Evolutionary conservation across 2,888 invertebrate species (phyloP).

Genomic region (Schrankia costaestrigalis): DNA sequence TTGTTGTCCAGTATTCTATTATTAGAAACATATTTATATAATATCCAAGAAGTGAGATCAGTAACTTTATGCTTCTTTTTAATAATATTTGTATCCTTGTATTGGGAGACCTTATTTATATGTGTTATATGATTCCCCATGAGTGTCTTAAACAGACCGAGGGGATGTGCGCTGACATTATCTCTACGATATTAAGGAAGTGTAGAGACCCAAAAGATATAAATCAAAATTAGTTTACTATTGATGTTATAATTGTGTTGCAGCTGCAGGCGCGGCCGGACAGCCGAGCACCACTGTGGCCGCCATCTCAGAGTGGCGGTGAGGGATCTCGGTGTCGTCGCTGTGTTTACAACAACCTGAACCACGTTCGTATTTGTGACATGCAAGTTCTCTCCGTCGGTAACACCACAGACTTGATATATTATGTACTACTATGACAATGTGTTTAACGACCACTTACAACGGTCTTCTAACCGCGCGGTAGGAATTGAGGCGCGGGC

Average conservation of each 20-base stretch:
- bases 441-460: constrained; percentile 34
- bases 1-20: no score
- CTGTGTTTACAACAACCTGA: constrained; percentile 24
- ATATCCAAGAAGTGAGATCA: no score
- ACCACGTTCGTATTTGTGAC: constrained; percentile 30
- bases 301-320: constrained; percentile 81
- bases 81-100: no score
- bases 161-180: no score
- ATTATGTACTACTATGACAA: constrained; percentile 39
- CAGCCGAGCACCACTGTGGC: constrained; percentile 82
- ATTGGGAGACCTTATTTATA: no score
- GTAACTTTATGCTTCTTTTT: no score
- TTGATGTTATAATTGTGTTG: not conserved
- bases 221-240: no score
- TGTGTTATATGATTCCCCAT: no score
- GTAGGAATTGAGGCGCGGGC: constrained; percentile 38
- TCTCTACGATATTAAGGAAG: no score
- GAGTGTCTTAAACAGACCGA: no score
- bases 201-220: no score
- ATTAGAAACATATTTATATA: no score
- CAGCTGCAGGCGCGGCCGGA: constrained; percentile 63
- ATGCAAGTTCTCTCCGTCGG: constrained; percentile 24
- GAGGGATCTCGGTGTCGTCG: constrained; percentile 64
- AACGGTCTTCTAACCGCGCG: constrained; percentile 31
- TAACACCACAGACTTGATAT: constrained; percentile 37